These are phyloP conservation scores for Nematolebias whitei DNA, from an alignment of 2,113 vertebrate genomes.

Conservation along the genomic window DNA sequence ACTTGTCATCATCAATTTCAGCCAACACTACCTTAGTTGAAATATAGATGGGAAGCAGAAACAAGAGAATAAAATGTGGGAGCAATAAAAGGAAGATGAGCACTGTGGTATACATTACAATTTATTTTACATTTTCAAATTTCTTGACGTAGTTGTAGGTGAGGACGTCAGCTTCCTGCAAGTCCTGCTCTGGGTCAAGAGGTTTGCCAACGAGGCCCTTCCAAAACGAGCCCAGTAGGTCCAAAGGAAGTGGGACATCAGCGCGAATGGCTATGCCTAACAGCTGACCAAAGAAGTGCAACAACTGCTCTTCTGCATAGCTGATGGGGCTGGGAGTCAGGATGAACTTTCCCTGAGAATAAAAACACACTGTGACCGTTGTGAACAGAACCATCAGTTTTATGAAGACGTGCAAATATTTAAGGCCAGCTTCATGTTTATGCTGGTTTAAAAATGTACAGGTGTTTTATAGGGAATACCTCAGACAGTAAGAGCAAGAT, in stretches of 20 bases:
- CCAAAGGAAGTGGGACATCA: conserved; percentile 93
- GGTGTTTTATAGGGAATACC: not conserved
- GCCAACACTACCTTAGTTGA: too few relatives aligned
- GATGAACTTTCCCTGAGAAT: conserved; percentile 90
- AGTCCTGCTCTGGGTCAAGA: conserved; percentile 87
- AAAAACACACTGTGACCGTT: not conserved
- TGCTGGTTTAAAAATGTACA: not conserved
- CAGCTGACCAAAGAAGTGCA: conserved; percentile 96
- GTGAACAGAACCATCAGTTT: not conserved
- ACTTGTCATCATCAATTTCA: too few relatives aligned
- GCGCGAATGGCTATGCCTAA: conserved; percentile 94
- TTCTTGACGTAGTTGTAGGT: conserved; percentile 96
- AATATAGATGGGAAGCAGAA: not conserved
- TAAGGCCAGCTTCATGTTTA: not conserved
- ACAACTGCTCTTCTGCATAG: conserved; percentile 94
- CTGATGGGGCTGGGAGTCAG: conserved; percentile 92
- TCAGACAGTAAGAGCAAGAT: not conserved
- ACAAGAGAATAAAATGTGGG: too few relatives aligned
- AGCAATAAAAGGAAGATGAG: not conserved
- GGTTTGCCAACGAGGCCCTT: conserved; percentile 91
- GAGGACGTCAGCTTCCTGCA: conserved; percentile 94
- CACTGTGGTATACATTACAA: not conserved
- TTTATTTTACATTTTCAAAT: conserved; percentile 87
- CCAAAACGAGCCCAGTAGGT: conserved; percentile 95
- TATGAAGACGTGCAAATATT: not conserved